These are phyloP conservation scores for Triplophysa bombifrons DNA, from an alignment of 2,797 vertebrate species.

Conservation along the genomic window DNA sequence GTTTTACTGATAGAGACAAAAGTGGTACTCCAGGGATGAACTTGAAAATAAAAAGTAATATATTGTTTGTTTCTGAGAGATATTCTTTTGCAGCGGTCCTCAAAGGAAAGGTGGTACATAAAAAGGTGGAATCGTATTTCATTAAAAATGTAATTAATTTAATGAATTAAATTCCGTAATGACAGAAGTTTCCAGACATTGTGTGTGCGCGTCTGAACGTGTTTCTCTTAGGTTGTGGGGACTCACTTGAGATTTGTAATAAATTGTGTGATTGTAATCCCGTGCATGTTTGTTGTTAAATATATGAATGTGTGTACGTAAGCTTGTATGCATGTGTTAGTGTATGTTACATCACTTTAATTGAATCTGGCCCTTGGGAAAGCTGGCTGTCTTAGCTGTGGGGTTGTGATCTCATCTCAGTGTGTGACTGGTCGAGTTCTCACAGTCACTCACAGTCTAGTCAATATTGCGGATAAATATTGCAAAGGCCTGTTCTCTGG, in stretches of 20 bases:
- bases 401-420: conserved; percentile 67
- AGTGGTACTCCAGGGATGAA: neutral
- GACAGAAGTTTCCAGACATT: neutral
- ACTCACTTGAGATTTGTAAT: conserved; percentile 15
- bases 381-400: conserved; percentile 47
- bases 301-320: conserved; percentile 27
- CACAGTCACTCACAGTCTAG: conserved; percentile 76
- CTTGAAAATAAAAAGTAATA: neutral
- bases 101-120: neutral
- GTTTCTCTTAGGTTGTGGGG: conserved; percentile 3
- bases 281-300: conserved; percentile 36
- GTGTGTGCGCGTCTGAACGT: neutral
- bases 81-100: neutral
- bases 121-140: neutral
- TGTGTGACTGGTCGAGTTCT: conserved; percentile 60
- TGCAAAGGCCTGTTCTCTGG: conserved; percentile 81
- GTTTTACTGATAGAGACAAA: neutral
- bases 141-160: neutral
- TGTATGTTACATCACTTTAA: conserved; percentile 68
- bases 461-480: conserved; percentile 84
- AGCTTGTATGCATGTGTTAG: conserved; percentile 7
- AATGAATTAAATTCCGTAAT: neutral
- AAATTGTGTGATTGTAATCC: conserved; percentile 9
- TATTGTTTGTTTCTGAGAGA: neutral
- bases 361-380: conserved; percentile 73